Evolutionary conservation across 2,113 vertebrate species (phyloP).

Genomic region (Herpailurus yagouaroundi): DNA sequence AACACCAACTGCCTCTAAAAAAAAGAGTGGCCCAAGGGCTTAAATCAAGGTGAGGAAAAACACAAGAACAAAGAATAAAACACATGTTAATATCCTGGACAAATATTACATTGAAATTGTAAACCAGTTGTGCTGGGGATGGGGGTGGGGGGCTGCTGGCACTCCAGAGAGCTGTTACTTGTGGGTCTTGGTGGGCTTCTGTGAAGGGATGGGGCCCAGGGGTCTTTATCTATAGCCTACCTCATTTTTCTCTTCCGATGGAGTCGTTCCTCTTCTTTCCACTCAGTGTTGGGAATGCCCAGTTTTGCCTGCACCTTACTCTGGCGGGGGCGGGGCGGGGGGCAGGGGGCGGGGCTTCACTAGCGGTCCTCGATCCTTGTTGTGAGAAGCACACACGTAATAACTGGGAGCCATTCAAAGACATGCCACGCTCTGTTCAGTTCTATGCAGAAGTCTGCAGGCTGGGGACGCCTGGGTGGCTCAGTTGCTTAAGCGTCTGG

Average conservation of each 20-base stretch:
- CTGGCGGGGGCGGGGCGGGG: fast-evolving
- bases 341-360: too few species aligned
- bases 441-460: too few species aligned
- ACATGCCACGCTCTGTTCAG: not conserved
- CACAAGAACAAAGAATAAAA: not conserved
- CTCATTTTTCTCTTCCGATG: not conserved
- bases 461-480: too few species aligned
- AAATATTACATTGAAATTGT: not conserved
- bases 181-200: not conserved
- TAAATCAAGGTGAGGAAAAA: not conserved
- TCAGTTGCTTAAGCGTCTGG: too few species aligned
- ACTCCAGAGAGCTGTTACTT: too few species aligned
- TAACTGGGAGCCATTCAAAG: not conserved
- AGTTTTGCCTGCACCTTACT: not conserved
- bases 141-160: too few species aligned
- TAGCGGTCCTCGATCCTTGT: not conserved
- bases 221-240: too few species aligned
- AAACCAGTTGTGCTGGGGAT: not conserved
- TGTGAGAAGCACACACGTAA: not conserved
- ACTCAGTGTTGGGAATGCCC: not conserved
- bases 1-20: not conserved
- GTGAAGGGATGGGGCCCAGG: not conserved
- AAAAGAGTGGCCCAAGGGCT: not conserved
- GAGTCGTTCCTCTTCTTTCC: not conserved
- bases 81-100: not conserved